Conservation (phyloP, 2,888 invertebrate species). For the Neria commutata region DNA sequence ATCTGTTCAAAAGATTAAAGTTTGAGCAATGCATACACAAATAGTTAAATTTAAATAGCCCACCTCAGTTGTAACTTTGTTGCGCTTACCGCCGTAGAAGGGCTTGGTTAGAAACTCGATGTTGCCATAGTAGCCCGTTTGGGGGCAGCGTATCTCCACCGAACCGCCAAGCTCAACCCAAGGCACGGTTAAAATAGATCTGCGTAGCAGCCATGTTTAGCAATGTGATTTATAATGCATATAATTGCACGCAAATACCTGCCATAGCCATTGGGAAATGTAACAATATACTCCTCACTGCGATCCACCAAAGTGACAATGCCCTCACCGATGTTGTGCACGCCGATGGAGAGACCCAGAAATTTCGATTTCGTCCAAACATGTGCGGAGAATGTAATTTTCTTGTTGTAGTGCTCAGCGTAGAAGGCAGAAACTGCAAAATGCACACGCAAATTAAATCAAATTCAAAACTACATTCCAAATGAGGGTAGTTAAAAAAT, state of each 20-base stretch:
- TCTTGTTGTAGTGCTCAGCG: conserved; percentile 91
- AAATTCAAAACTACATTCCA: neutral
- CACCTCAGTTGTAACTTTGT: conserved; percentile 84
- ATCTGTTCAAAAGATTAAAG: conserved; percentile 54
- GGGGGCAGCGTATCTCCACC: conserved; percentile 86
- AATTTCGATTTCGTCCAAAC: conserved; percentile 99
- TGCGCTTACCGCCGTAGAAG: conserved; percentile 95
- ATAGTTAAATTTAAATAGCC: conserved; percentile 31
- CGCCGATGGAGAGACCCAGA: conserved; percentile 95
- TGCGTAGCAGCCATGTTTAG: conserved; percentile 47
- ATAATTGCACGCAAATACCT: conserved; percentile 65
- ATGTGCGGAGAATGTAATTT: conserved; percentile 91
- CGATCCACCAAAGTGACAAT: conserved; percentile 87
- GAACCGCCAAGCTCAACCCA: conserved; percentile 99
- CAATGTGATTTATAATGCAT: no score
- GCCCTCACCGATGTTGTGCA: conserved; percentile 95
- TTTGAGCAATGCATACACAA: neutral
- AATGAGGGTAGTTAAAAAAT: conserved; percentile 31
- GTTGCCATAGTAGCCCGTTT: conserved; percentile 91
- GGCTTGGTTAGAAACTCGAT: conserved; percentile 98
- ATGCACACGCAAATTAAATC: neutral
- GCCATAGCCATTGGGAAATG: conserved; percentile 98
- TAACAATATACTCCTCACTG: conserved; percentile 92
- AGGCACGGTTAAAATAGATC: conserved; percentile 95
- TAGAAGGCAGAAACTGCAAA: conserved; percentile 94